phyloP scores from a whole-genome alignment of 2,888 invertebrate genomes.

The Drosophila pseudotakahashii region DNA sequence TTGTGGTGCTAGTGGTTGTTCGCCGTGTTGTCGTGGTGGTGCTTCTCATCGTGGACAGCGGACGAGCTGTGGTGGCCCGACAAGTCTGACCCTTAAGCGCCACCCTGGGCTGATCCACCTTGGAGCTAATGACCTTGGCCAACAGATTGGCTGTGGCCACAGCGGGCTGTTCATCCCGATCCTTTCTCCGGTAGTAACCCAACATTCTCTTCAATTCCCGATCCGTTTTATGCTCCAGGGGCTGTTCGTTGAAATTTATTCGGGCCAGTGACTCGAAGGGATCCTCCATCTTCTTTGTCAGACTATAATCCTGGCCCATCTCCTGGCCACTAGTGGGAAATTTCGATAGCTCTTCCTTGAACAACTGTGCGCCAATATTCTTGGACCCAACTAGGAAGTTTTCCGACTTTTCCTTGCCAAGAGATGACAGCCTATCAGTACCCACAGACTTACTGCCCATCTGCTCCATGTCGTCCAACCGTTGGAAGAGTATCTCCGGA shows the following conservation, averaged over 20 bases:
- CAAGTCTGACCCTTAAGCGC: not conserved
- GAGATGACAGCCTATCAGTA: not conserved
- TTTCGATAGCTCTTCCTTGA: slow-evolving; percentile 12
- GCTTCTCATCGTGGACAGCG: not conserved
- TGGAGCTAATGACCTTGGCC: not conserved
- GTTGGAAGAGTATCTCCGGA: not conserved
- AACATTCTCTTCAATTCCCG: slow-evolving; percentile 34
- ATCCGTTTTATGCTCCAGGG: slow-evolving; percentile 27
- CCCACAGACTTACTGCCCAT: not conserved
- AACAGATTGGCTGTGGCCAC: not conserved
- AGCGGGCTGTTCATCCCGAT: not conserved
- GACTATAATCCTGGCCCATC: not conserved
- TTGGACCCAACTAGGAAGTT: not conserved
- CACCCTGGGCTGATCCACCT: not conserved
- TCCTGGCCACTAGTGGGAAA: not conserved
- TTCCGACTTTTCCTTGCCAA: not conserved
- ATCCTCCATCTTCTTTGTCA: not conserved
- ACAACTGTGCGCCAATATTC: slow-evolving; percentile 19
- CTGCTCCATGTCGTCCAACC: slow-evolving; percentile 17
- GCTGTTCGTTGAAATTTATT: not conserved
- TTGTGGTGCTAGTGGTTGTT: not conserved
- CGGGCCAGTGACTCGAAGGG: not conserved
- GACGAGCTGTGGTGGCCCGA: not conserved
- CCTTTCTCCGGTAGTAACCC: not conserved
- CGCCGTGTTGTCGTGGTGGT: not conserved